These are phyloP conservation scores for Lysandra coridon DNA, from an alignment of 2,888 invertebrate species.

Conservation along the genomic window DNA sequence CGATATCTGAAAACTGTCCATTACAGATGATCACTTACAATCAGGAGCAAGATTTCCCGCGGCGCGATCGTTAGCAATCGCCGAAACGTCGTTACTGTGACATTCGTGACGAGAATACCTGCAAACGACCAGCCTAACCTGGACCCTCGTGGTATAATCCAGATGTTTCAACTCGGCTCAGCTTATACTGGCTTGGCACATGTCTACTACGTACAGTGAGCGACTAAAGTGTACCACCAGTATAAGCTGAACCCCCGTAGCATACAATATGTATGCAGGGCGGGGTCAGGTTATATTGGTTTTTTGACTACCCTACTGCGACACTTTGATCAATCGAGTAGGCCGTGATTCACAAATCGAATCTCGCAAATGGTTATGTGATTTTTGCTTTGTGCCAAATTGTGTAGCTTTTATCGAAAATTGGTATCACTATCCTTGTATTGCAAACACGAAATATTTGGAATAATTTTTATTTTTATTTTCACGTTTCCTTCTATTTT, in stretches of 20 bases:
- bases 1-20: slow-evolving; percentile 4
- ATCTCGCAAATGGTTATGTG: slow-evolving; percentile 32
- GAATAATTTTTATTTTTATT: neutral
- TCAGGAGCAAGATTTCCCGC: slow-evolving; percentile 51
- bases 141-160: neutral
- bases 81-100: slow-evolving; percentile 59
- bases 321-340: slow-evolving; percentile 43
- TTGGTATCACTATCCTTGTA: neutral
- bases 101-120: slow-evolving; percentile 61
- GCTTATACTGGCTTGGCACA: neutral
- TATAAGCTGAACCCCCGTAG: neutral
- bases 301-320: neutral
- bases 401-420: slow-evolving; percentile 17
- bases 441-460: neutral
- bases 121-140: slow-evolving; percentile 38
- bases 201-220: neutral
- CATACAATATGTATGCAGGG: neutral
- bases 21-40: slow-evolving; percentile 13
- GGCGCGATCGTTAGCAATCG: slow-evolving; percentile 62
- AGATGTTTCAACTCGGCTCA: neutral
- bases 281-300: neutral
- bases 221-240: neutral
- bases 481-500: neutral
- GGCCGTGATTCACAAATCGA: slow-evolving; percentile 42
- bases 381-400: slow-evolving; percentile 26